These are phyloP conservation scores for Drosophila virilis DNA, from an alignment of 1,140 invertebrate species.

Conservation along the genomic window DNA sequence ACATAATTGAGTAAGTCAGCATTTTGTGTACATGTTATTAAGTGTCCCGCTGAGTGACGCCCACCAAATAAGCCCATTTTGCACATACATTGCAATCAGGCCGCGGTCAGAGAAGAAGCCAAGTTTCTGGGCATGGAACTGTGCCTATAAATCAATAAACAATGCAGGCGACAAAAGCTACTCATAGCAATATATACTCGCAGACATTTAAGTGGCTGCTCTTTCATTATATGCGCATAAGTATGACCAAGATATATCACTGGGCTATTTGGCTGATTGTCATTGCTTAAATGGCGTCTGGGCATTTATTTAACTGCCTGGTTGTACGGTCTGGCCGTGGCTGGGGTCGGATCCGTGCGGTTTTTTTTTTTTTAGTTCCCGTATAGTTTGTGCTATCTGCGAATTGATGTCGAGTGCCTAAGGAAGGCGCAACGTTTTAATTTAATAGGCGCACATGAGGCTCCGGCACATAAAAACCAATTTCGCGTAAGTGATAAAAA, in stretches of 20 bases:
- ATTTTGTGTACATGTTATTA: conserved; percentile 8
- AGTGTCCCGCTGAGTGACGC: conserved; percentile 9
- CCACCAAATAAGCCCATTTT: conserved; percentile 6
- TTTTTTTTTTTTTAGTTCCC: conserved; percentile 2
- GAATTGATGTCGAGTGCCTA: conserved; percentile 57
- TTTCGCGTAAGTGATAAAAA: conserved; percentile 83
- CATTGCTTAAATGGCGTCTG: conserved; percentile 69
- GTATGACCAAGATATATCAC: conserved; percentile 47
- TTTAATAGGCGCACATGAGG: conserved; percentile 79
- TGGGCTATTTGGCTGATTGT: conserved; percentile 74
- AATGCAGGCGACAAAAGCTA: conserved; percentile 46
- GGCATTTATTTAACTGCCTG: conserved; percentile 70
- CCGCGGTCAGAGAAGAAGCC: conserved; percentile 8
- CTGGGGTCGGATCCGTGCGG: neutral
- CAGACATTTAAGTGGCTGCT: conserved; percentile 30
- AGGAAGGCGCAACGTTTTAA: conserved; percentile 67
- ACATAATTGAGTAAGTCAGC: conserved; percentile 16
- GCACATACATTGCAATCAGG: conserved; percentile 62
- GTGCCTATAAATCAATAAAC: conserved; percentile 76
- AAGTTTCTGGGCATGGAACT: conserved; percentile 17
- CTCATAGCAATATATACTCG: neutral
- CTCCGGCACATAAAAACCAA: conserved; percentile 79
- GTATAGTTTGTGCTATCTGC: conserved; percentile 39
- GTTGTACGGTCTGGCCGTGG: neutral
- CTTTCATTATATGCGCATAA: conserved; percentile 39